Evolutionary conservation across 2,888 invertebrate genomes (phyloP), one percentile per base, ranked within the genome.

Genomic region (Argyra leucocephala): DNA sequence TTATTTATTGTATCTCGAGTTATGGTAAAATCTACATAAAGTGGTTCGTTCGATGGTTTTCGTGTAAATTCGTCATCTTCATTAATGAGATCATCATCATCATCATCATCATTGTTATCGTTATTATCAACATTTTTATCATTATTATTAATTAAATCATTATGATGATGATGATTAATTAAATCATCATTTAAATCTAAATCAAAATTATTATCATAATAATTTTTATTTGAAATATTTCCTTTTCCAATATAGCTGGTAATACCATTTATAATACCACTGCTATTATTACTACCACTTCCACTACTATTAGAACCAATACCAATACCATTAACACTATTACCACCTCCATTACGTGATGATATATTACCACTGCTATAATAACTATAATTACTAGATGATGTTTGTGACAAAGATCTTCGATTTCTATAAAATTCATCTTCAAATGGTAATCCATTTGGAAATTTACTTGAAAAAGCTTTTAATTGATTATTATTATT

Each of bases 21-120:
- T 66, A 78, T 78, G 63, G 80, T 76, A 69, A 80, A 80, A 69
- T 80, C 80, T 66, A 80, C 80, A 70, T 80, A 80, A 12, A 80
- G 73, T 65, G 78, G 74, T 67, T 80, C 80, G 66, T 74, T 78
- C 65, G 77, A 74, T 65, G 79, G 79, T 66, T 78, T 78, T 63
- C 80, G 76, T 64, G 76, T 75, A 66, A 80, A 80, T 71, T 80
- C 79, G 71, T 79, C 79, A 68, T 73, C 74, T 22, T 70, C 70
- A 62, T 70, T 72, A 65, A 59, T 65, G n/a, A 65, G 48, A 21
- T 37, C 36, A n/a, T 68, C 67, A 64, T 67, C 66, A 62, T 70
- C 64, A 36, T 66, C 66, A 37, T 64, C 61, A 60, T 7, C 64
- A 31, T 61, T 63, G 37, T 65, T 24, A 59, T 36, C 63, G 37